Percentiles rank a stretch among this genome's conserved stretches.
Conservation (phyloP, 1,140 invertebrate genomes). For the Rhyacophila brunnea region DNA sequence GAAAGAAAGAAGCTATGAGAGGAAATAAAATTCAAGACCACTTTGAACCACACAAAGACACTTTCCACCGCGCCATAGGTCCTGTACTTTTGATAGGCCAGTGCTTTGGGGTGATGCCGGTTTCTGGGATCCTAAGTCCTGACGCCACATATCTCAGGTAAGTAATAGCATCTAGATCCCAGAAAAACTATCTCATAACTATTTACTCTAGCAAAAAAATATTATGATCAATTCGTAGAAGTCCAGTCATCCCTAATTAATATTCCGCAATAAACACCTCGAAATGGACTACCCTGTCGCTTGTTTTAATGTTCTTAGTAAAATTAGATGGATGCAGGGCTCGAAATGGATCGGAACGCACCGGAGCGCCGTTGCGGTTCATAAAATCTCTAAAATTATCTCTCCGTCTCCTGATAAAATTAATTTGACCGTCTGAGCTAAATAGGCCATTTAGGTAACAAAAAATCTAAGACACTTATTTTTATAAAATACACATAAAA, state of each 20-base stretch:
- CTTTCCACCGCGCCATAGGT: constrained; percentile 26
- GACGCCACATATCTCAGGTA: constrained; percentile 25
- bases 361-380: too few relatives aligned
- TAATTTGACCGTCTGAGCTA: too few relatives aligned
- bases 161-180: neutral
- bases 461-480: too few relatives aligned
- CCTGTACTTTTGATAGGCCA: constrained; percentile 26
- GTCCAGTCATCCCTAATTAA: neutral
- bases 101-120: constrained; percentile 26
- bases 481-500: too few relatives aligned
- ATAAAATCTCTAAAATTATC: too few relatives aligned
- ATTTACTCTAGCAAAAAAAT: neutral
- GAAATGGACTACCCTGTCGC: neutral
- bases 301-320: neutral
- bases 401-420: too few relatives aligned
- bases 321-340: too few relatives aligned
- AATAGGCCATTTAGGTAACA: too few relatives aligned
- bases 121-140: constrained; percentile 16
- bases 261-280: neutral
- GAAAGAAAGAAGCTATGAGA: neutral
- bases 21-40: neutral
- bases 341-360: too few relatives aligned
- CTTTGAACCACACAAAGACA: constrained; percentile 11
- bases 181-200: neutral
- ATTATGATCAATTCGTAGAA: neutral